phyloP scores from a whole-genome alignment of 1,140 invertebrate species.

The Sarcophaga bullata region DNA sequence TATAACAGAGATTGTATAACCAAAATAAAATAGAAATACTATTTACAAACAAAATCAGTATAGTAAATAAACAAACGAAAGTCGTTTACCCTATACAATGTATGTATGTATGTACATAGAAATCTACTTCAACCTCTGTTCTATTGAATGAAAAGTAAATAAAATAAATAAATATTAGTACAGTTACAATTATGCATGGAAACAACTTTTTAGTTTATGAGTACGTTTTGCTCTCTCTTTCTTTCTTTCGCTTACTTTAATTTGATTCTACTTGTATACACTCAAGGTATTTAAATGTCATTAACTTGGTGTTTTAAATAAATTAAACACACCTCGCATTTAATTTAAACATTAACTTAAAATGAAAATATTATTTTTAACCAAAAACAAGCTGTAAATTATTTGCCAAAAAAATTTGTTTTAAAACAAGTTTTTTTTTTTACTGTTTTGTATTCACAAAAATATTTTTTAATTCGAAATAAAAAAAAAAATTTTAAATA shows the following conservation, averaged over 20 bases:
- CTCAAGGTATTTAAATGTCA: constrained; percentile 31
- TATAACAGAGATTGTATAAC: background rate
- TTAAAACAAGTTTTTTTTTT: constrained; percentile 44
- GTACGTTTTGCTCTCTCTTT: too few species aligned
- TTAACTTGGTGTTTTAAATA: background rate
- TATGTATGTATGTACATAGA: too few species aligned
- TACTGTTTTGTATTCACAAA: background rate
- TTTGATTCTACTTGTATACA: background rate
- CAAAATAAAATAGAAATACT: background rate
- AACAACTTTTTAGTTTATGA: constrained; percentile 17
- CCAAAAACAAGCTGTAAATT: background rate
- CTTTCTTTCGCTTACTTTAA: background rate
- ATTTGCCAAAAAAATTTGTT: constrained; percentile 53
- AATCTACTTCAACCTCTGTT: constrained; percentile 33
- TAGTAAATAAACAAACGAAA: background rate
- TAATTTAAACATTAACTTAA: too few species aligned
- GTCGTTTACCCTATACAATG: constrained; percentile 28
- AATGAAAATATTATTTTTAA: too few species aligned
- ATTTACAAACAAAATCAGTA: background rate
- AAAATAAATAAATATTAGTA: background rate
- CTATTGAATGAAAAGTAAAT: too few species aligned
- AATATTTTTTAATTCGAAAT: constrained; percentile 41
- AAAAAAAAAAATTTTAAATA: constrained; percentile 44
- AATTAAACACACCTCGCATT: background rate
- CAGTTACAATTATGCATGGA: background rate